Evolutionary conservation across 2,888 invertebrate species (phyloP).

Genomic region (Pachycephus smyrnensis): DNA sequence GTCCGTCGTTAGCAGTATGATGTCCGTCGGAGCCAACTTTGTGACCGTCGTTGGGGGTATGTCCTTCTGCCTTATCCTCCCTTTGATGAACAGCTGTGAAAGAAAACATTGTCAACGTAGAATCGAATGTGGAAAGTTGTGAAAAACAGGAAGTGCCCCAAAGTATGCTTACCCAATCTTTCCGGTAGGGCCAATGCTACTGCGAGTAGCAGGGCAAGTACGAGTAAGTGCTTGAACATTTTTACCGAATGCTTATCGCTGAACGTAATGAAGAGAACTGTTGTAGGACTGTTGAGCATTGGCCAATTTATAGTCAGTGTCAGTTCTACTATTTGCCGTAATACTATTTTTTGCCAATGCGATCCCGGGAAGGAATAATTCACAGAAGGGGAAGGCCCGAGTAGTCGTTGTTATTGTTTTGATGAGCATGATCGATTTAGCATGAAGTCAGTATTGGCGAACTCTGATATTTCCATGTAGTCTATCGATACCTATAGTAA

Average conservation of each 20-base stretch:
- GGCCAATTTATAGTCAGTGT: not conserved
- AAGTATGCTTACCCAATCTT: not conserved
- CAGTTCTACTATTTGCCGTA: not conserved
- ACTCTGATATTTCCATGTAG: not conserved
- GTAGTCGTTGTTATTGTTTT: not conserved
- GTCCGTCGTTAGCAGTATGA: not conserved
- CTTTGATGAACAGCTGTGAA: not conserved
- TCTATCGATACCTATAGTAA: not conserved
- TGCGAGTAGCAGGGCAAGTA: not conserved
- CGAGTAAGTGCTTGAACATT: not conserved
- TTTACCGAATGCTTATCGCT: not conserved
- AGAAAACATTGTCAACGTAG: not conserved
- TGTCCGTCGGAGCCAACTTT: not conserved
- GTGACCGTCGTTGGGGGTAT: not conserved
- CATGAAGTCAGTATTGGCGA: not conserved
- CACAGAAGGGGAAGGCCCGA: not conserved
- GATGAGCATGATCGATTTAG: not conserved
- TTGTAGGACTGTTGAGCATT: not conserved
- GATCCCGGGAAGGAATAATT: not conserved
- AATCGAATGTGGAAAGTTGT: slow-evolving; percentile 5
- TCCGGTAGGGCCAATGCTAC: not conserved
- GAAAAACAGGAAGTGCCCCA: not conserved
- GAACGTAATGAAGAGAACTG: not conserved
- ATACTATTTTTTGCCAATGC: not conserved
- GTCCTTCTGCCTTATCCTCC: not conserved